A percentile compares a stretch with the other conserved stretches of the same genome.
Evolutionary conservation across 2,797 vertebrate species (phyloP).

Genomic region (Sebastes hubbsi): DNA sequence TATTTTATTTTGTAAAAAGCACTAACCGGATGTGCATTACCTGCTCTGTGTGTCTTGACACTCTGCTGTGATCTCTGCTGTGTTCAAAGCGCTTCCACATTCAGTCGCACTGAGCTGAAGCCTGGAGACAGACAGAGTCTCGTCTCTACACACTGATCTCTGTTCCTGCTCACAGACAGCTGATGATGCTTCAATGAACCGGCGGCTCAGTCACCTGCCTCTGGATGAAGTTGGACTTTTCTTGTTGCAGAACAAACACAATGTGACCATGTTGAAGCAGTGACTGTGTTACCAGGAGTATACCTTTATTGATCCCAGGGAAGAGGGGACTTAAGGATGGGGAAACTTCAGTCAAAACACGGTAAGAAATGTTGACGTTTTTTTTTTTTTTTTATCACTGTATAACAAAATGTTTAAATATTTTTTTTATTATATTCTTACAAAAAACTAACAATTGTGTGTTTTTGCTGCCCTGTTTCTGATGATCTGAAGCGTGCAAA

Average conservation of each 20-base stretch:
- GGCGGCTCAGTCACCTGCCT: constrained; percentile 13
- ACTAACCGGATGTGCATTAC: neutral
- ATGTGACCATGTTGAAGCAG: constrained; percentile 75
- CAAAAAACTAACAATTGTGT: constrained; percentile 38
- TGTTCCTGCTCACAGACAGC: neutral
- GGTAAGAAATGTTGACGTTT: constrained; percentile 68
- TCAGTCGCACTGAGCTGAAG: constrained; percentile 41
- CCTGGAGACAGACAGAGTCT: constrained; percentile 1
- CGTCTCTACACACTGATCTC: neutral
- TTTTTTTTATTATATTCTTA: neutral
- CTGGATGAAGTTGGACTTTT: constrained; percentile 70
- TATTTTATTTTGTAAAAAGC: constrained; percentile 38
- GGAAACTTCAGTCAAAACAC: constrained; percentile 88
- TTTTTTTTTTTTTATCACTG: too few relatives aligned
- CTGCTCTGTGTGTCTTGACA: neutral
- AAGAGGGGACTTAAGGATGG: constrained; percentile 75
- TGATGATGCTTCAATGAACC: constrained; percentile 49
- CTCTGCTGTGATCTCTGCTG: neutral
- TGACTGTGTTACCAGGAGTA: constrained; percentile 59
- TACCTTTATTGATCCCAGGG: constrained; percentile 56
- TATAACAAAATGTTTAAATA: neutral
- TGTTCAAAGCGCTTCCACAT: constrained; percentile 16
- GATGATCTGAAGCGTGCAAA: constrained; percentile 76
- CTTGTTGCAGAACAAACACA: constrained; percentile 60
- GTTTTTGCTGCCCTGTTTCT: constrained; percentile 37